phyloP scores from a whole-genome alignment of 2,797 vertebrate genomes.

The Psittacula derbiana region DNA sequence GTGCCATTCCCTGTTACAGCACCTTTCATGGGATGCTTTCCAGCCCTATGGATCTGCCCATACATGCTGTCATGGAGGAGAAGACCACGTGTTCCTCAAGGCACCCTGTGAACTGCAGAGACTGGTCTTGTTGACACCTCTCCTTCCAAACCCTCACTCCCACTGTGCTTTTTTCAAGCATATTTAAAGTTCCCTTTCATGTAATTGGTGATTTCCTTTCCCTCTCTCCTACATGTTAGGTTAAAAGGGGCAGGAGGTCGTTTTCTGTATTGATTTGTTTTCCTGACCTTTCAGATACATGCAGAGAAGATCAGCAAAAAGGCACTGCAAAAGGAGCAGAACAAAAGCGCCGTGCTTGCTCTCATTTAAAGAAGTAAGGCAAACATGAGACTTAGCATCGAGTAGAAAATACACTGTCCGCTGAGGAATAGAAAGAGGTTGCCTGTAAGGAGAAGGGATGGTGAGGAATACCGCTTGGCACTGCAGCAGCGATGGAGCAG shows the following conservation, averaged over 20 bases:
- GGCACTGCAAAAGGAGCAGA: not conserved
- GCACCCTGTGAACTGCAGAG: not conserved
- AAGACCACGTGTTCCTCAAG: not conserved
- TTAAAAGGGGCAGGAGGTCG: conserved; percentile 64
- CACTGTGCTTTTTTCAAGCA: conserved; percentile 27
- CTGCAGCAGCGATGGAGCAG: not conserved
- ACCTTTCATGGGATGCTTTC: not conserved
- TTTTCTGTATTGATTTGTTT: conserved; percentile 67
- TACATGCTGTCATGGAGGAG: not conserved
- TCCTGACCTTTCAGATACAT: conserved; percentile 68
- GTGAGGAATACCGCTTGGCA: not conserved
- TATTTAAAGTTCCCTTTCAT: conserved; percentile 69
- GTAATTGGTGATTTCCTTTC: conserved; percentile 23
- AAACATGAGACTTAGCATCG: not conserved
- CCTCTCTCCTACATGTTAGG: conserved; percentile 17
- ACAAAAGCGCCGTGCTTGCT: not conserved
- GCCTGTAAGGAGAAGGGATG: not conserved
- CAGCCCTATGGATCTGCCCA: not conserved
- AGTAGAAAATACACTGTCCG: not conserved
- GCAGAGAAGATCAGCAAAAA: conserved; percentile 57
- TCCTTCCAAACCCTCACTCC: conserved; percentile 33
- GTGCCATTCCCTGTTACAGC: not conserved
- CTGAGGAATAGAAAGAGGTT: not conserved
- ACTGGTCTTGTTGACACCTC: conserved; percentile 34
- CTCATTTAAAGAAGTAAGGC: conserved; percentile 18